Evolutionary conservation across 2,113 vertebrate genomes (phyloP).

Genomic region (Ranitomeya imitator): DNA sequence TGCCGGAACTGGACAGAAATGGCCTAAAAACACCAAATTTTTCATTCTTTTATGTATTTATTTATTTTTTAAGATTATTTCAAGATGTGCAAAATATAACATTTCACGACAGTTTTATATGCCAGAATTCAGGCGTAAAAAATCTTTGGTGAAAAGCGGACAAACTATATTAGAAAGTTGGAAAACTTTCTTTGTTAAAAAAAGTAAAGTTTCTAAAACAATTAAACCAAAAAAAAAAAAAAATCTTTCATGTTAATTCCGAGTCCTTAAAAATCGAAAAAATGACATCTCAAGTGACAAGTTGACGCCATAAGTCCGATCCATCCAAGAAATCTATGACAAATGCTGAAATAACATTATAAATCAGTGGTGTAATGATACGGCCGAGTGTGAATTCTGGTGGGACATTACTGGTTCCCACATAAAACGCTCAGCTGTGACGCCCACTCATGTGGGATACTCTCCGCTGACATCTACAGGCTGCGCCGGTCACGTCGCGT

Average conservation of each 20-base stretch:
- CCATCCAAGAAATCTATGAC: neutral
- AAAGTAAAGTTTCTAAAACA: too few relatives aligned
- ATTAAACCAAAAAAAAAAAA: too few relatives aligned
- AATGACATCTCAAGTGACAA: neutral
- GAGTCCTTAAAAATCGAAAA: neutral
- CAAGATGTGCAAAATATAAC: too few relatives aligned
- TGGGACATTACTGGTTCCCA: slow-evolving; percentile 9
- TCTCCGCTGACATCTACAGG: slow-evolving; percentile 1
- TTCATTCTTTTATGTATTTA: too few relatives aligned
- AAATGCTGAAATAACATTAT: slow-evolving; percentile 27
- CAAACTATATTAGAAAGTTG: too few relatives aligned
- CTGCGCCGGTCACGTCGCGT: neutral
- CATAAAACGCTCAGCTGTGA: slow-evolving; percentile 31
- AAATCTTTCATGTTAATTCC: neutral
- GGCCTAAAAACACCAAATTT: too few relatives aligned
- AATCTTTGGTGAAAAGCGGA: too few relatives aligned
- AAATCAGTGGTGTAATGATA: slow-evolving; percentile 4
- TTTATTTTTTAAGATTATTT: too few relatives aligned
- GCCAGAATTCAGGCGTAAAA: too few relatives aligned
- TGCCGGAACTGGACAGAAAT: too few relatives aligned
- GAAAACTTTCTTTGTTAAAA: too few relatives aligned
- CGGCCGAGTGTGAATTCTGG: neutral
- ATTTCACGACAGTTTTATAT: too few relatives aligned
- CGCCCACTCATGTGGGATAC: slow-evolving; percentile 1
- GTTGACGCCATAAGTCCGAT: neutral